phyloP scores from a whole-genome alignment of 1,140 invertebrate genomes.

The Coptotermes formosanus region DNA sequence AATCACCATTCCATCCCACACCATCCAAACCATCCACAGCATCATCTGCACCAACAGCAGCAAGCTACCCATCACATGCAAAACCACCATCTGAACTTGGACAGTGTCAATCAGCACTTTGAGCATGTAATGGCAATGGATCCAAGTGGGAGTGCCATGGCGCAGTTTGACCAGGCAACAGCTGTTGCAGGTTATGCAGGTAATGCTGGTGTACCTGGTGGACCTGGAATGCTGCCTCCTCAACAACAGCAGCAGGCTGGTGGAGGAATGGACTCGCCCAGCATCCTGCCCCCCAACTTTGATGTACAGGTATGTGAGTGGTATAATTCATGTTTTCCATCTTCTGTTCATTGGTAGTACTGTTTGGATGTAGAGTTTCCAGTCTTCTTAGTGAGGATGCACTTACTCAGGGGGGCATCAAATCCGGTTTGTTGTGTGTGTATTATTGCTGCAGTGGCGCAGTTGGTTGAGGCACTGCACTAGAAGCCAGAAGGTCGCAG shows the following conservation, averaged over 20 bases:
- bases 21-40: slow-evolving; percentile 50
- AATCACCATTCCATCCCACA: background rate
- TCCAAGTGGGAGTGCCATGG: slow-evolving; percentile 8
- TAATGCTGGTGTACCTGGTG: slow-evolving; percentile 5
- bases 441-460: no score
- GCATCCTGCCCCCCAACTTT: slow-evolving; percentile 50
- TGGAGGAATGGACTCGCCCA: slow-evolving; percentile 57
- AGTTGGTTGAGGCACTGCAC: no score
- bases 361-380: no score
- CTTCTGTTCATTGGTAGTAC: no score
- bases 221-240: slow-evolving; percentile 35
- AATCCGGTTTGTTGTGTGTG: no score
- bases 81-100: slow-evolving; percentile 37
- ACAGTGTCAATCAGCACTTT: slow-evolving; percentile 34
- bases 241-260: slow-evolving; percentile 53
- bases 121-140: slow-evolving; percentile 40
- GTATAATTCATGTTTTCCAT: background rate
- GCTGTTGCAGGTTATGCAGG: slow-evolving; percentile 31
- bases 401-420: no score
- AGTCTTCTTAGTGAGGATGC: no score
- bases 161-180: slow-evolving; percentile 20
- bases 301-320: slow-evolving; percentile 52
- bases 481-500: no score
- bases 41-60: slow-evolving; percentile 46
- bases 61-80: slow-evolving; percentile 15